A percentile compares a stretch with the other conserved stretches of the same genome.
Evolutionary conservation across 2,888 invertebrate genomes (phyloP).

Genomic region (Metacarcinus magister): DNA sequence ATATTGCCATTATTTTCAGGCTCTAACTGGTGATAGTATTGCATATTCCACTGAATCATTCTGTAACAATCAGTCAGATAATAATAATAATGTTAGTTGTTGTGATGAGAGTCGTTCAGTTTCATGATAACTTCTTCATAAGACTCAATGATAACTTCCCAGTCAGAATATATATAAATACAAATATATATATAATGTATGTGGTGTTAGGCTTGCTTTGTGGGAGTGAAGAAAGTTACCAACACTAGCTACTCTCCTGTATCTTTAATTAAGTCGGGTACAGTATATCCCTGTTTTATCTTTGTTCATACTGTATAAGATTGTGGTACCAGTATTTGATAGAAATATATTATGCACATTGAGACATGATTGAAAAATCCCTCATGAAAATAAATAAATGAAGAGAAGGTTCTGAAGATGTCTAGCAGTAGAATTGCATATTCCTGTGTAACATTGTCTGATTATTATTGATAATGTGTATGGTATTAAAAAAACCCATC

Average conservation of each 20-base stretch:
- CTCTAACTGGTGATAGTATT: constrained; percentile 62
- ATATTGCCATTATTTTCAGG: constrained; percentile 61
- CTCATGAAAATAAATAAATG: constrained; percentile 72
- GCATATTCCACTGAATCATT: constrained; percentile 58
- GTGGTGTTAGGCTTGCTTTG: constrained; percentile 70
- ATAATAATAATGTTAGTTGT: constrained; percentile 70
- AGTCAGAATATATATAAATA: constrained; percentile 38
- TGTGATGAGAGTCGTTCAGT: constrained; percentile 69
- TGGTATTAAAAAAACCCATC: constrained; percentile 79
- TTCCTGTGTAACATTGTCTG: constrained; percentile 78
- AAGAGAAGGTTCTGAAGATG: constrained; percentile 79
- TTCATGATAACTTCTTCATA: constrained; percentile 65
- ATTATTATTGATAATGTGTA: constrained; percentile 78
- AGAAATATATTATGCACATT: constrained; percentile 74
- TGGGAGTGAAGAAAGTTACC: constrained; percentile 69
- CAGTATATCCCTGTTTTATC: constrained; percentile 70
- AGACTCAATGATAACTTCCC: neutral
- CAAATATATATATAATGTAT: constrained; percentile 59
- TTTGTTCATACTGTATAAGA: constrained; percentile 78
- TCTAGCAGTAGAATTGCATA: constrained; percentile 79
- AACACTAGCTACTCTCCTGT: constrained; percentile 69
- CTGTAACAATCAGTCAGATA: constrained; percentile 71
- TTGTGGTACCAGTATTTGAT: constrained; percentile 77
- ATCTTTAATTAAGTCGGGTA: constrained; percentile 75
- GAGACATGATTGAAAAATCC: constrained; percentile 79